Evolutionary conservation across 2,888 invertebrate species (phyloP).

Genomic region (Furcula furcula): DNA sequence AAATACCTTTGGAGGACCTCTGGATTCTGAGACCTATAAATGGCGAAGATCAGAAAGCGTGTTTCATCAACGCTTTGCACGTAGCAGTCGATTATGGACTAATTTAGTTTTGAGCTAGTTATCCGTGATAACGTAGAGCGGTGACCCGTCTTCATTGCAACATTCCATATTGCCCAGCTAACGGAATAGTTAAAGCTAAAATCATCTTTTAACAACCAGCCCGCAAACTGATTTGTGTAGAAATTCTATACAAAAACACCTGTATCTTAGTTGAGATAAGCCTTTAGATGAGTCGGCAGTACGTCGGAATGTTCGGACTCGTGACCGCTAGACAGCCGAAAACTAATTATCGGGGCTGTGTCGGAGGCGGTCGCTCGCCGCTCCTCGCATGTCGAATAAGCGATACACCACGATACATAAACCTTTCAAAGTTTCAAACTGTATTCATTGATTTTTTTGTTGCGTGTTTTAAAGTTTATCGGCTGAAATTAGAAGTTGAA

Average conservation of each 20-base stretch:
- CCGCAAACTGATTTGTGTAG: conserved; percentile 52
- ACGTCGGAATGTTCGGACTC: conserved; percentile 59
- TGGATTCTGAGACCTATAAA: conserved; percentile 47
- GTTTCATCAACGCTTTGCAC: conserved; percentile 42
- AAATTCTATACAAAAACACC: conserved; percentile 57
- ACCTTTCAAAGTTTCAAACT: background rate
- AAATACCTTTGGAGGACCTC: conserved; percentile 44
- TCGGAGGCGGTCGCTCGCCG: conserved; percentile 37
- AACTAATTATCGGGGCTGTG: conserved; percentile 62
- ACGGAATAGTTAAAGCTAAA: conserved; percentile 33
- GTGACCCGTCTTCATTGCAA: conserved; percentile 1
- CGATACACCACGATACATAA: conserved; percentile 11
- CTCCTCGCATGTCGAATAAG: conserved; percentile 24
- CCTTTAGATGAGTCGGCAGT: conserved; percentile 61
- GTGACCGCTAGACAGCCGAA: conserved; percentile 61
- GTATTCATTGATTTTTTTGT: background rate
- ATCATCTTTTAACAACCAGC: conserved; percentile 28
- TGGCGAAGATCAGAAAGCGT: conserved; percentile 35
- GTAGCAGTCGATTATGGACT: conserved; percentile 46
- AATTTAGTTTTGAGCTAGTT: conserved; percentile 38
- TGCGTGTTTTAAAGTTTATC: background rate
- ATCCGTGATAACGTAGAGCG: conserved; percentile 3
- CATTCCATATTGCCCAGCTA: conserved; percentile 24
- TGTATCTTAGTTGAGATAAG: conserved; percentile 53
- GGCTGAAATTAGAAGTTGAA: background rate